These are phyloP conservation scores for Drosophila pruinosa DNA, from an alignment of 1,140 invertebrate species.

Conservation along the genomic window DNA sequence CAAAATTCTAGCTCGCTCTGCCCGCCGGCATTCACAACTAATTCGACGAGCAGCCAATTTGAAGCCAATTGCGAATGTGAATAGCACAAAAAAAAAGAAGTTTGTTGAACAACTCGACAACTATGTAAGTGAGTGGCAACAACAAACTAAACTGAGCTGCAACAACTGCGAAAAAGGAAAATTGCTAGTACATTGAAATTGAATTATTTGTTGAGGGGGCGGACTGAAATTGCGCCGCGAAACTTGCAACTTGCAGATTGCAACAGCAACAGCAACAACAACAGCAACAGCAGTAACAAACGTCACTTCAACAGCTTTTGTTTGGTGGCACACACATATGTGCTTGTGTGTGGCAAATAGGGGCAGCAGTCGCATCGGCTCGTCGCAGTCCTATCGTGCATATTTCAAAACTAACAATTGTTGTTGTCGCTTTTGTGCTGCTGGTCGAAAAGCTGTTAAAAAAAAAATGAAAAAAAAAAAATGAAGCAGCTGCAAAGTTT, in stretches of 20 bases:
- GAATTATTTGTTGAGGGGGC: conserved; percentile 62
- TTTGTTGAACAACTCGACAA: conserved; percentile 73
- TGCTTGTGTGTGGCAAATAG: neutral
- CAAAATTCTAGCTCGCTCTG: neutral
- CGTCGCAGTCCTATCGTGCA: conserved; percentile 46
- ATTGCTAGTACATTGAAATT: conserved; percentile 73
- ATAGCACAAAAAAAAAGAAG: conserved; percentile 38
- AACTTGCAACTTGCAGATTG: conserved; percentile 48
- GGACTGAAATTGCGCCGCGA: conserved; percentile 63
- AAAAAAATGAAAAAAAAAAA: conserved; percentile 53
- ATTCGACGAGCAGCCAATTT: conserved; percentile 74
- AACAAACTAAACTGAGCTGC: conserved; percentile 30
- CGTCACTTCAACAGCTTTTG: conserved; percentile 67
- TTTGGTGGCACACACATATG: conserved; percentile 40
- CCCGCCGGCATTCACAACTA: conserved; percentile 33
- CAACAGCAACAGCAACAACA: conserved; percentile 30
- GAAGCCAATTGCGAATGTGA: conserved; percentile 71
- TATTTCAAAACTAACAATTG: conserved; percentile 78
- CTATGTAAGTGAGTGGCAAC: conserved; percentile 70
- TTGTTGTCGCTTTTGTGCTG: conserved; percentile 53
- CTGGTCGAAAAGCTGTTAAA: conserved; percentile 40
- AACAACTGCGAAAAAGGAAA: conserved; percentile 47
- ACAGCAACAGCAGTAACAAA: conserved; percentile 47
- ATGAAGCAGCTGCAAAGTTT: conserved; percentile 33
- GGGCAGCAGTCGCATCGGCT: neutral